These are phyloP conservation scores for Thinocorus orbignyianus DNA, from an alignment of 2,113 vertebrate species.

Conservation along the genomic window DNA sequence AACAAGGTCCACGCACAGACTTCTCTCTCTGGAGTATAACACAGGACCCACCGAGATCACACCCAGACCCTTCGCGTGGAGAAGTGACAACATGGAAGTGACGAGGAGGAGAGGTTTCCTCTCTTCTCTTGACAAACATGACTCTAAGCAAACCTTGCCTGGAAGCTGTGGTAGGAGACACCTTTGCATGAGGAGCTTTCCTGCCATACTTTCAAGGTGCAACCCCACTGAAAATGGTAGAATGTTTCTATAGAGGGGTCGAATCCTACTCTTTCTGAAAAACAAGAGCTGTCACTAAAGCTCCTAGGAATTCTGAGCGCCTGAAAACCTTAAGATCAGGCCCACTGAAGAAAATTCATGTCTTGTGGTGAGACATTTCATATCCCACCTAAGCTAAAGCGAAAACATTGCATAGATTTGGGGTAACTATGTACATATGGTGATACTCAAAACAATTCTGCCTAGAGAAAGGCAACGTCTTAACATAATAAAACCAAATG, in stretches of 20 bases:
- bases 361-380: neutral
- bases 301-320: neutral
- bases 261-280: neutral
- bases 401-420: neutral
- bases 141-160: neutral
- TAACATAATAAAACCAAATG: neutral
- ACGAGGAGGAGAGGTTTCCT: neutral
- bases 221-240: neutral
- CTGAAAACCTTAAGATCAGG: neutral
- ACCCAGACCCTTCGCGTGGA: rapidly evolving
- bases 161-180: neutral
- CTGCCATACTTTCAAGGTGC: neutral
- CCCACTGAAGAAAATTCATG: neutral
- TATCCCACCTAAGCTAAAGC: neutral
- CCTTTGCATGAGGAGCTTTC: neutral
- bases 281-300: neutral
- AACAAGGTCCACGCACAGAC: no score
- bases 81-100: rapidly evolving
- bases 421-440: neutral
- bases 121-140: neutral
- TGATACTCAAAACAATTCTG: neutral
- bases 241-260: neutral
- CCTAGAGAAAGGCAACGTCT: neutral
- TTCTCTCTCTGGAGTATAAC: neutral
- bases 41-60: neutral